phyloP scores from a whole-genome alignment of 1,140 invertebrate species.

The Prorops nasuta region DNA sequence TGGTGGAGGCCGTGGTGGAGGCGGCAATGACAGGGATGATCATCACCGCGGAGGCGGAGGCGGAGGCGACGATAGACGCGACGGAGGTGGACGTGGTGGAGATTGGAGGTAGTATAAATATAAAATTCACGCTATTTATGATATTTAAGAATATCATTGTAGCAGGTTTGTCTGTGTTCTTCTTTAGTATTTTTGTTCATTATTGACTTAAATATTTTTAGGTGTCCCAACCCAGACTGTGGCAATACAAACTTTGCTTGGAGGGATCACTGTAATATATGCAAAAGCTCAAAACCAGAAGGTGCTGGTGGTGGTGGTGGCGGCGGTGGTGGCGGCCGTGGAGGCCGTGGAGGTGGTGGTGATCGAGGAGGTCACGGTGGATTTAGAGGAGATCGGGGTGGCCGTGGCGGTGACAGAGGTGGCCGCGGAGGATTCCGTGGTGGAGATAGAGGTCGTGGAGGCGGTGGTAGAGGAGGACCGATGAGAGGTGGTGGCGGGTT shows the following conservation, averaged over 20 bases:
- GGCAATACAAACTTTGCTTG: conserved; percentile 95
- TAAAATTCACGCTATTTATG: background rate
- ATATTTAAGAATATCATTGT: background rate
- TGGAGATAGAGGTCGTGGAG: conserved; percentile 53
- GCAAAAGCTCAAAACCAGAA: conserved; percentile 73
- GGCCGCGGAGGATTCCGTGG: conserved; percentile 46
- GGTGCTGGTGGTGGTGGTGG: conserved; percentile 59
- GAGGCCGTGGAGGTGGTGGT: conserved; percentile 53
- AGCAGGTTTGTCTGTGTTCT: background rate
- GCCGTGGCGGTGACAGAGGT: conserved; percentile 43
- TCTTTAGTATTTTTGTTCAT: conserved; percentile 7
- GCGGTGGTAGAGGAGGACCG: conserved; percentile 58
- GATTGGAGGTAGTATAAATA: conserved; percentile 48
- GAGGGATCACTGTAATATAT: conserved; percentile 89
- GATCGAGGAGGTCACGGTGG: conserved; percentile 49
- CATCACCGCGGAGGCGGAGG: conserved; percentile 50
- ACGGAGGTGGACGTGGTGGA: conserved; percentile 55
- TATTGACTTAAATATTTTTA: conserved; percentile 43
- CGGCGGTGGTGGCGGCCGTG: conserved; percentile 48
- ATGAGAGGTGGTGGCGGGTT: conserved; percentile 65
- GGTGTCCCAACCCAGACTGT: conserved; percentile 82
- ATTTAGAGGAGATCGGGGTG: conserved; percentile 46
- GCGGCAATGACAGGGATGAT: conserved; percentile 40
- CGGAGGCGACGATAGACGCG: conserved; percentile 56
- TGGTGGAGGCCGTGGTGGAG: conserved; percentile 55